phyloP scores from a whole-genome alignment of 2,113 vertebrate genomes.

The Vireo altiloquus region DNA sequence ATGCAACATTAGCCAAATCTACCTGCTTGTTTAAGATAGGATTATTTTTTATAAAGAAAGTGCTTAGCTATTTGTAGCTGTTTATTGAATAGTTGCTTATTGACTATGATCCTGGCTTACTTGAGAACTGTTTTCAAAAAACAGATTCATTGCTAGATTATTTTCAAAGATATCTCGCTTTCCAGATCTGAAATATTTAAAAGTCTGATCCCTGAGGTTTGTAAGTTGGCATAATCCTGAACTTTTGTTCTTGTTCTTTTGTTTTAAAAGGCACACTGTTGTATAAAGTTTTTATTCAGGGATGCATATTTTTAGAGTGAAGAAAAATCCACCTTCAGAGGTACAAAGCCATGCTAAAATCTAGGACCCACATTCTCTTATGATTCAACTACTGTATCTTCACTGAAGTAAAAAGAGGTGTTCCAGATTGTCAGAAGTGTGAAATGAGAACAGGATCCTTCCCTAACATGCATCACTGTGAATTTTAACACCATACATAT shows the following conservation, averaged over 20 bases:
- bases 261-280: not conserved
- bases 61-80: not conserved
- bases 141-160: not conserved
- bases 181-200: not conserved
- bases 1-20: not conserved
- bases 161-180: not conserved
- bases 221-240: not conserved
- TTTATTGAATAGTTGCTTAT: not conserved
- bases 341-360: not conserved
- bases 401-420: not conserved
- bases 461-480: slow-evolving; percentile 34
- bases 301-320: not conserved
- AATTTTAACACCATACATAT: slow-evolving; percentile 54
- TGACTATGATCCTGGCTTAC: not conserved
- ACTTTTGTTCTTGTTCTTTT: not conserved
- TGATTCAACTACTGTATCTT: not conserved
- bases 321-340: not conserved
- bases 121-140: not conserved
- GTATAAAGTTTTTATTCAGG: not conserved
- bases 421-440: slow-evolving; percentile 45
- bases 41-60: not conserved
- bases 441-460: slow-evolving; percentile 48
- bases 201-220: not conserved
- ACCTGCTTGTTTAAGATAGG: not conserved
- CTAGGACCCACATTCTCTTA: not conserved